phyloP scores from a whole-genome alignment of 2,888 invertebrate species.

The Dilophus febrilis region DNA sequence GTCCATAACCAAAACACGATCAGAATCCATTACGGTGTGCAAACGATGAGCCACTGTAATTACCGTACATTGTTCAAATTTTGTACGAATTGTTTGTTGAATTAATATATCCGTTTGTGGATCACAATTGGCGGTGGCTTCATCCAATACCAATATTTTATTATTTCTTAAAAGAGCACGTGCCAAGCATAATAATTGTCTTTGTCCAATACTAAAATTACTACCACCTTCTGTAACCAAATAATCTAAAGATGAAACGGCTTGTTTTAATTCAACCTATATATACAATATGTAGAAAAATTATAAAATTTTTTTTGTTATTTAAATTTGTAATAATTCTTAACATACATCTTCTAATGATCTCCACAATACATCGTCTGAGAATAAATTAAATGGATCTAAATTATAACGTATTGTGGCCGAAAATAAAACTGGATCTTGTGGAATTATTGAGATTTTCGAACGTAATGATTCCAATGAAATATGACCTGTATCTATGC shows the following conservation, averaged over 20 bases:
- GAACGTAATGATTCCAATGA: conserved; percentile 36
- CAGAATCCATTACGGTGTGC: conserved; percentile 74
- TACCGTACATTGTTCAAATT: conserved; percentile 64
- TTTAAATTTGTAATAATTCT: background rate
- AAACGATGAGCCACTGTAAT: conserved; percentile 71
- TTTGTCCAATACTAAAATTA: conserved; percentile 57
- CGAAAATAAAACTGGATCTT: conserved; percentile 35
- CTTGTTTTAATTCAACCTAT: conserved; percentile 49
- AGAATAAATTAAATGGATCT: conserved; percentile 51
- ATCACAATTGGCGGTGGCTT: conserved; percentile 44
- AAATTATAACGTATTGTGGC: conserved; percentile 42
- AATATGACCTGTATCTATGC: conserved; percentile 26
- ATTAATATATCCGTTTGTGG: conserved; percentile 58
- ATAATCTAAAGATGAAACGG: conserved; percentile 44
- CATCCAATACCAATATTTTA: conserved; percentile 52
- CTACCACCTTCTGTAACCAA: conserved; percentile 53
- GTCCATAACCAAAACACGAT: conserved; percentile 63
- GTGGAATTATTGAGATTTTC: conserved; percentile 44
- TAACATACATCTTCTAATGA: conserved; percentile 39
- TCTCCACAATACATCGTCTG: conserved; percentile 46
- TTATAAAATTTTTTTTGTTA: background rate
- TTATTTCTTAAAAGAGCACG: conserved; percentile 63
- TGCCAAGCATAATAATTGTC: conserved; percentile 66
- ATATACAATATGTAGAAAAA: background rate
- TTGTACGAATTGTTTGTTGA: conserved; percentile 62